Conservation (phyloP, 2,888 invertebrate genomes). For the Bugula neritina region DNA sequence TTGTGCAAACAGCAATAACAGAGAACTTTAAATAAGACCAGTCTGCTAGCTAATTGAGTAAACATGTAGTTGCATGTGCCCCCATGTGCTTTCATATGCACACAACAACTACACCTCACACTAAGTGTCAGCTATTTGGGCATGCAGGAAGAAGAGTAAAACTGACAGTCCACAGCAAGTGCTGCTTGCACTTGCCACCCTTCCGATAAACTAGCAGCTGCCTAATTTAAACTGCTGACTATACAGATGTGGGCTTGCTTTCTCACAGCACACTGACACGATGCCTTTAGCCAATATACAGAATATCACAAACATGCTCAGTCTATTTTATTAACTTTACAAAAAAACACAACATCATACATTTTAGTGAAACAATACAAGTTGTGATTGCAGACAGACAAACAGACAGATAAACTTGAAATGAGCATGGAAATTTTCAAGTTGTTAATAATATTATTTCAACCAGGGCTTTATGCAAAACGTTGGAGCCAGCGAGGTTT, state of each 20-base stretch:
- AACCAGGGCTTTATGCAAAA: slow-evolving; percentile 13
- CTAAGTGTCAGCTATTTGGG: not conserved
- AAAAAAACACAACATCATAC: no score
- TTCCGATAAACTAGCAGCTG: slow-evolving; percentile 16
- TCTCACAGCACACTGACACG: no score
- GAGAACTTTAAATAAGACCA: slow-evolving; percentile 9
- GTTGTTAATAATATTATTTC: no score
- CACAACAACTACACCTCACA: no score
- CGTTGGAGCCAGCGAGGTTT: slow-evolving; percentile 6
- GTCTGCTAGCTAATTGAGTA: slow-evolving; percentile 2
- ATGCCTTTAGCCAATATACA: no score
- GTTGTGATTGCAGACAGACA: no score
- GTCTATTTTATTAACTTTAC: no score
- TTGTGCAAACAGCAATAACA: slow-evolving; percentile 25
- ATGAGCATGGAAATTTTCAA: no score
- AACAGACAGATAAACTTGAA: no score
- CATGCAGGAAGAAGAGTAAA: not conserved
- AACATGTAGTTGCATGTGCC: slow-evolving; percentile 5
- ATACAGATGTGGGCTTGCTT: not conserved
- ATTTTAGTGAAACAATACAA: no score
- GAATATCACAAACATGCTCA: no score
- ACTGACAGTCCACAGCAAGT: not conserved
- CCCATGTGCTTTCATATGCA: not conserved
- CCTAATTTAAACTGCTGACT: no score
- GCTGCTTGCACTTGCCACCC: slow-evolving; percentile 12